Evolutionary conservation across 2,113 vertebrate genomes (phyloP).

Genomic region (Peromyscus polionotus): DNA sequence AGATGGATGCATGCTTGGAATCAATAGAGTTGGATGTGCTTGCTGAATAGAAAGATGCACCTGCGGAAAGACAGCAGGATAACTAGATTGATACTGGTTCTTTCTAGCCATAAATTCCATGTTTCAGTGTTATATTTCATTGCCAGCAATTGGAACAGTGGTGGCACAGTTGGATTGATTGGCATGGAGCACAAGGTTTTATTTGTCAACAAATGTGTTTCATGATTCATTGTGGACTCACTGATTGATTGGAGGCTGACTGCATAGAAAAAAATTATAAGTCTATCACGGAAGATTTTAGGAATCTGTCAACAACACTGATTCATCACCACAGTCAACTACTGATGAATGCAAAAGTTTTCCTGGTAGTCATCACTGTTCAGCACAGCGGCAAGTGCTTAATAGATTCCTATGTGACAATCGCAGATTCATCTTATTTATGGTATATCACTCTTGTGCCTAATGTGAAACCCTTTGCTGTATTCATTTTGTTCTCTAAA

Average conservation of each 20-base stretch:
- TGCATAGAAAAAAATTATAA: constrained; percentile 57
- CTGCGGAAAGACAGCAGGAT: constrained; percentile 72
- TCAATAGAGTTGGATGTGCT: constrained; percentile 38
- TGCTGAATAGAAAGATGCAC: constrained; percentile 69
- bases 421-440: not conserved
- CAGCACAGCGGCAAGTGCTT: constrained; percentile 25
- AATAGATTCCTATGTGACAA: not conserved
- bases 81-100: constrained; percentile 8
- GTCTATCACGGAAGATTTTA: constrained; percentile 72
- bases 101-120: constrained; percentile 76
- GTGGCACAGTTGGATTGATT: constrained; percentile 81
- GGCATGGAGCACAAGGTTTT: constrained; percentile 81
- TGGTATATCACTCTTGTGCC: not conserved
- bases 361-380: constrained; percentile 69
- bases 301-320: constrained; percentile 67
- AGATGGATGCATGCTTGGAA: constrained; percentile 34
- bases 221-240: constrained; percentile 84
- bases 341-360: constrained; percentile 69
- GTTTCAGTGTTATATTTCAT: constrained; percentile 75
- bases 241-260: constrained; percentile 85
- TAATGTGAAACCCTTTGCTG: not conserved
- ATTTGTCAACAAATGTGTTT: constrained; percentile 88
- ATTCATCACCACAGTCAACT: constrained; percentile 67
- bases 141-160: constrained; percentile 62
- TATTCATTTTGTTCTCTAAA: not conserved